Evolutionary conservation across 2,888 invertebrate species (phyloP).

Genomic region (Cheilosia grossa): DNA sequence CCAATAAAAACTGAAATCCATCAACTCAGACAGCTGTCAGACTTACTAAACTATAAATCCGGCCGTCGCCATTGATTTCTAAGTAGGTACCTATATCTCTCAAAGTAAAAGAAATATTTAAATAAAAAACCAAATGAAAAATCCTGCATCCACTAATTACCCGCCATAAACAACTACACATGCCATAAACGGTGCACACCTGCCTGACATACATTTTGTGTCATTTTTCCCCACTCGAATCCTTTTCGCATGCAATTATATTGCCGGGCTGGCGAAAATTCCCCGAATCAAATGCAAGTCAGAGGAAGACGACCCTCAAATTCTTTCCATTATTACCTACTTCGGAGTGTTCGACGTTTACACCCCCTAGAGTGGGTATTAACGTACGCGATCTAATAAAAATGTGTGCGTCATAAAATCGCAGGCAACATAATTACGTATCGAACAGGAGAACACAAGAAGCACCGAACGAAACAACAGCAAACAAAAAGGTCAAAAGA

Average conservation of each 20-base stretch:
- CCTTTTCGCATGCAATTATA: conserved; percentile 22
- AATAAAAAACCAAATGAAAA: too few species aligned
- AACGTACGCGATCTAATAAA: conserved; percentile 31
- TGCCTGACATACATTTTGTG: conserved; percentile 13
- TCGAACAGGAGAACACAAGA: background rate
- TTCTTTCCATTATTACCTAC: conserved; percentile 19
- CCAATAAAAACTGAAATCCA: too few species aligned
- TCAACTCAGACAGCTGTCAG: too few species aligned
- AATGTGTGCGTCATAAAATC: conserved; percentile 25
- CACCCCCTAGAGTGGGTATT: conserved; percentile 38
- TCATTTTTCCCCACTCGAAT: background rate
- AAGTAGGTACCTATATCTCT: too few species aligned
- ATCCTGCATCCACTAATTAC: too few species aligned
- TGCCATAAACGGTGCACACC: background rate
- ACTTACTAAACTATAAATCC: too few species aligned
- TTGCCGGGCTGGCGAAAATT: conserved; percentile 3
- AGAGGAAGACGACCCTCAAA: background rate
- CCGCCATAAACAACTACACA: too few species aligned
- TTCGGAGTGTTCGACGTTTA: conserved; percentile 6
- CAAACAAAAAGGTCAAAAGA: conserved; percentile 54
- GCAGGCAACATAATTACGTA: background rate
- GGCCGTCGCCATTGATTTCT: too few species aligned
- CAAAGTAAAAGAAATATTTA: too few species aligned
- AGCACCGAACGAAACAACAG: conserved; percentile 9
- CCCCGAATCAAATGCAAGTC: background rate